These are phyloP conservation scores for Rhodinocichla rosea DNA, from an alignment of 2,113 vertebrate genomes.

Conservation along the genomic window DNA sequence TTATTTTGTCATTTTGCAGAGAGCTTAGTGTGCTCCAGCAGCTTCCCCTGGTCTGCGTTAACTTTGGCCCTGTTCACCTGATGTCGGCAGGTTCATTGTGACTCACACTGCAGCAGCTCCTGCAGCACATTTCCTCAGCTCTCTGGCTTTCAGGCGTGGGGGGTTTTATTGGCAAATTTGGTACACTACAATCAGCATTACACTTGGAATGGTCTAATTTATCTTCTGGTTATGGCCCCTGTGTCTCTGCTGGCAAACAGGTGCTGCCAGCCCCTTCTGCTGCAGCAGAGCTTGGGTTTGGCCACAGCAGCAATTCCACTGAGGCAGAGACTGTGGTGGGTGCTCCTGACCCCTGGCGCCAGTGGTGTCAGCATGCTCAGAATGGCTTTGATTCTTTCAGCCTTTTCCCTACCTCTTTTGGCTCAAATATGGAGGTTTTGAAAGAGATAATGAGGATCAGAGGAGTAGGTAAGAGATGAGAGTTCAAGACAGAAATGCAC, in stretches of 20 bases:
- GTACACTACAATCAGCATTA: background rate
- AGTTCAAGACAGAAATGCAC: background rate
- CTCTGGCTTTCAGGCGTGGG: background rate
- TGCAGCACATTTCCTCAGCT: background rate
- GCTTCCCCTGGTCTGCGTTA: background rate
- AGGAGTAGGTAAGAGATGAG: background rate
- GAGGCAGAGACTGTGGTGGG: background rate
- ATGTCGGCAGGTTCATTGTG: background rate
- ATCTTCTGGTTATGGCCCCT: background rate
- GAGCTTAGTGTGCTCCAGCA: background rate
- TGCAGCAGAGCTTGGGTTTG: background rate
- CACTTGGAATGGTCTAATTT: background rate
- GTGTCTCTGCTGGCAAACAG: background rate
- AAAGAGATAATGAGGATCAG: background rate
- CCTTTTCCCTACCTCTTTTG: background rate
- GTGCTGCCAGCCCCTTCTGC: background rate
- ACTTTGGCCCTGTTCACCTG: background rate
- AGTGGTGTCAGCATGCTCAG: background rate
- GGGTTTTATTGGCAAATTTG: background rate
- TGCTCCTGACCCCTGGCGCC: background rate
- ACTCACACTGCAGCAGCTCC: background rate
- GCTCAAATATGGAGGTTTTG: background rate
- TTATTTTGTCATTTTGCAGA: background rate
- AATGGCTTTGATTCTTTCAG: background rate
- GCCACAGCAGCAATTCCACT: background rate